Evolutionary conservation across 2,888 invertebrate genomes (phyloP), one percentile per base, ranked within the genome.

Genomic region (Rhabditoides inermis): DNA sequence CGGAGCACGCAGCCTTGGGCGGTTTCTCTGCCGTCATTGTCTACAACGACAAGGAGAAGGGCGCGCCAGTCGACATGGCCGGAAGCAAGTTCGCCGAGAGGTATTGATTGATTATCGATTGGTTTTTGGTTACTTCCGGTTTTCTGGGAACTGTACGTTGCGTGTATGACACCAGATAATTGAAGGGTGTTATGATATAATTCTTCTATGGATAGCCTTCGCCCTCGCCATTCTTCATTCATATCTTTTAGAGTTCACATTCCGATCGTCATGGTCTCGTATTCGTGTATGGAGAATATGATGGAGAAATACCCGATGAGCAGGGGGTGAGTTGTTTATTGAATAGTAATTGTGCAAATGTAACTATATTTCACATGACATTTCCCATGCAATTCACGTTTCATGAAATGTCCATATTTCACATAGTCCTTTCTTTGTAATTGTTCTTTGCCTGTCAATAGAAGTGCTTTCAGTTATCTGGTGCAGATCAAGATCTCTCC

Each of bases 261-360:
- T 15, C 74, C 74, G 4, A 60, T 75, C 1, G 45, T 72, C 7
- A 74, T 74, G 74, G 61, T 74, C 30, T 60, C 61, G 32, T 60
- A 71, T 46, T 55, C 49, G 36, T 74, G 74, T 40, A 73, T 65
- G 67, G 52, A 62, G 25, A 61, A 60, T n/a, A 60, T 73, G 12
- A 46, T 65, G 49, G 53, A 61, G 12, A 61, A 62, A 15, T 71
- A 63, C 53, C 56, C 61, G 6, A 55, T 60, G 3, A 41, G 46
- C 7, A 42, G 60, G 22, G 71, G 72, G 70, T 70, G 0, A 51
- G 53, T 53, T 44, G 7, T 44, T 7, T 44, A 12, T n/a, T 22
- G 12, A 12, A 27, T 26, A 22, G 28, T 7, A n/a, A 20, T 35
- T 6, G n/a, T 35, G 10, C 32, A 15, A 23, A 48, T 35, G 3